phyloP scores from a whole-genome alignment of 2,113 vertebrate species.

The Lepus timidus region DNA sequence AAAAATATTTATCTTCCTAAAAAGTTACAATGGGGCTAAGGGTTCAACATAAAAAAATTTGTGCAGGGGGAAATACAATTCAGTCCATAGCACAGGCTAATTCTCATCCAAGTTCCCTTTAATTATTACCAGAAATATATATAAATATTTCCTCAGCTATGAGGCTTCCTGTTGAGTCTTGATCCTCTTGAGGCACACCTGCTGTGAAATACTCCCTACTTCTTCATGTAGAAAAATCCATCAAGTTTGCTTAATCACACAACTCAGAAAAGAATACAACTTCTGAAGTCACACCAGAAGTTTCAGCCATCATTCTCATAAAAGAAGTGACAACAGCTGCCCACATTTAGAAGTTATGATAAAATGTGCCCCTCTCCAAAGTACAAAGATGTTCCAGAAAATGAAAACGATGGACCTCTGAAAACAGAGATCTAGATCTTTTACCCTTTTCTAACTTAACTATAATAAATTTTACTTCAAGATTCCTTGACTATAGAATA shows the following conservation, averaged over 20 bases:
- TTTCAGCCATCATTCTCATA: constrained; percentile 10
- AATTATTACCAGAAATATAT: background rate
- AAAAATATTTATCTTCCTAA: background rate
- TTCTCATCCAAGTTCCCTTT: background rate
- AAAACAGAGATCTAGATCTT: constrained; percentile 19
- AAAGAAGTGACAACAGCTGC: background rate
- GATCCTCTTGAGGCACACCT: background rate
- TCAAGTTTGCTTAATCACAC: background rate
- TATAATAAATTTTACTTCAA: background rate
- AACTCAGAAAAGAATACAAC: background rate
- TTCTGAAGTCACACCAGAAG: background rate
- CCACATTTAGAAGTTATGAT: background rate
- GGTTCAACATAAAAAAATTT: background rate
- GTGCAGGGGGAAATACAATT: too few relatives aligned
- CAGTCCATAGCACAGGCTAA: background rate
- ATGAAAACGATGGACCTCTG: background rate
- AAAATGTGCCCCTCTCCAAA: constrained; percentile 38
- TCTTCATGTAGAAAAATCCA: constrained; percentile 24
- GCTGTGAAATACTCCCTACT: constrained; percentile 27
- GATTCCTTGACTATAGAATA: background rate
- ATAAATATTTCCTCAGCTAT: constrained; percentile 63
- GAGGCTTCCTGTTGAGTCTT: background rate
- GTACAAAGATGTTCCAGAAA: background rate
- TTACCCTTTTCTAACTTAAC: constrained; percentile 48
- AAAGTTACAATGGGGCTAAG: background rate